Percentiles rank a stretch among this genome's conserved stretches.
phyloP scores from a whole-genome alignment of 2,113 vertebrate species.

The Tympanuchus pallidicinctus region DNA sequence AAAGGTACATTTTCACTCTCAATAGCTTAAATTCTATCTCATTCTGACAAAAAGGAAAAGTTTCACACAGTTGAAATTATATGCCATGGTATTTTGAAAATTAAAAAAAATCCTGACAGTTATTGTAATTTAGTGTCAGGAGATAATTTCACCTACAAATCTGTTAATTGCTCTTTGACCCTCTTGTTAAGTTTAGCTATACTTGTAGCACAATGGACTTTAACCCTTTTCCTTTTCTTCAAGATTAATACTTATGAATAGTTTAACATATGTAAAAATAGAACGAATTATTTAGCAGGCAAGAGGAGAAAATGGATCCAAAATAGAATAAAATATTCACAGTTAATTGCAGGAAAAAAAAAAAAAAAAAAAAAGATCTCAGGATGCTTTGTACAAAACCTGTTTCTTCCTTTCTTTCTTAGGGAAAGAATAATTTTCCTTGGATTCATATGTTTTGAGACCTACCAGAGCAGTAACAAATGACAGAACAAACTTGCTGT shows the following conservation, averaged over 20 bases:
- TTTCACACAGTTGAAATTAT: neutral
- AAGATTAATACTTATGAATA: neutral
- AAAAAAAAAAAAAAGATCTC: neutral
- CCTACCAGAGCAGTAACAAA: neutral
- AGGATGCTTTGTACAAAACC: neutral
- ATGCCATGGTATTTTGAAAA: neutral
- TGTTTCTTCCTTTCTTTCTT: neutral
- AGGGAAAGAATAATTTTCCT: neutral
- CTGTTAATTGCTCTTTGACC: neutral
- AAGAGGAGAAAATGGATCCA: neutral
- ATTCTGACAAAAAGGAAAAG: neutral
- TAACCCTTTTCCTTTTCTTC: neutral
- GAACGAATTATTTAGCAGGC: neutral
- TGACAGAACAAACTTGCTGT: neutral
- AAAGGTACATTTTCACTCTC: neutral
- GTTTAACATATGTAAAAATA: neutral
- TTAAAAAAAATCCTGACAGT: neutral
- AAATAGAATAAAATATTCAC: neutral
- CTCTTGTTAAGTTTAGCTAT: neutral
- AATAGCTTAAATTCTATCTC: neutral
- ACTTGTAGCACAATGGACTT: neutral
- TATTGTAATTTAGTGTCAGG: neutral
- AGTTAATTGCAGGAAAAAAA: neutral
- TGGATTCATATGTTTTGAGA: neutral
- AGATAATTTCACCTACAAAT: neutral